Percentiles rank a stretch among this genome's conserved stretches.
phyloP scores from a whole-genome alignment of 23 tunicate species.

The Oikopleura vanhoeffeni region DNA sequence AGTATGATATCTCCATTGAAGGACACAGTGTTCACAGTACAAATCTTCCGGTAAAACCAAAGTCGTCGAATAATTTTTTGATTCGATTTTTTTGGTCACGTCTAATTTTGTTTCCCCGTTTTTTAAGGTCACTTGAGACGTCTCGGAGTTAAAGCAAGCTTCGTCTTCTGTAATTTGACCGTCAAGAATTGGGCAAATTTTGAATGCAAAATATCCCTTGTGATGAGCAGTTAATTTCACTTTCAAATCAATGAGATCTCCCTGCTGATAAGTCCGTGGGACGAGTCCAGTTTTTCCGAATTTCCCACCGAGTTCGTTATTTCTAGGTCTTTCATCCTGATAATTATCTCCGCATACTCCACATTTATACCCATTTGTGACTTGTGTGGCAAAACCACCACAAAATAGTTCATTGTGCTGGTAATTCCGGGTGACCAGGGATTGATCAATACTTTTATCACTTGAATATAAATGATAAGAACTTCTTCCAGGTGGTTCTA shows the following conservation, averaged over 20 bases:
- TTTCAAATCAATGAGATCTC: slow-evolving; percentile 7
- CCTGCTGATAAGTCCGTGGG: not conserved
- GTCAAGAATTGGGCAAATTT: slow-evolving; percentile 21
- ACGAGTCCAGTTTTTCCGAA: slow-evolving; percentile 10
- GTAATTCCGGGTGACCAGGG: slow-evolving; percentile 19
- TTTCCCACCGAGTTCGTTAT: slow-evolving; percentile 40
- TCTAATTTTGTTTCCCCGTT: not conserved
- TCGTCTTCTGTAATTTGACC: not conserved
- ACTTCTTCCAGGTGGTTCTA: slow-evolving; percentile 32
- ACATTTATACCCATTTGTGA: slow-evolving; percentile 24
- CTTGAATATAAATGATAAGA: slow-evolving; percentile 18
- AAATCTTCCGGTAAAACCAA: slow-evolving; percentile 25
- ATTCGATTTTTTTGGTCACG: too few relatives aligned
- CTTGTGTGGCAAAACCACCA: slow-evolving; percentile 33
- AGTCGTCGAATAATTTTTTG: not conserved
- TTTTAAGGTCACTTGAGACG: not conserved
- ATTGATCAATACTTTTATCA: not conserved
- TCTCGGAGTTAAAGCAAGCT: not conserved
- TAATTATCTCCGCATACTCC: slow-evolving; percentile 41
- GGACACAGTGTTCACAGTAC: slow-evolving; percentile 35
- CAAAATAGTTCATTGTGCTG: slow-evolving; percentile 40
- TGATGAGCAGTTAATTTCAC: slow-evolving; percentile 56
- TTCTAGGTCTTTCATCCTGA: slow-evolving; percentile 18
- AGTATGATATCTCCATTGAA: slow-evolving; percentile 55
- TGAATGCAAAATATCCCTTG: slow-evolving; percentile 38